A percentile compares a stretch with the other conserved stretches of the same genome.
phyloP scores from a whole-genome alignment of 2,797 vertebrate genomes.

The Molossus molossus region DNA sequence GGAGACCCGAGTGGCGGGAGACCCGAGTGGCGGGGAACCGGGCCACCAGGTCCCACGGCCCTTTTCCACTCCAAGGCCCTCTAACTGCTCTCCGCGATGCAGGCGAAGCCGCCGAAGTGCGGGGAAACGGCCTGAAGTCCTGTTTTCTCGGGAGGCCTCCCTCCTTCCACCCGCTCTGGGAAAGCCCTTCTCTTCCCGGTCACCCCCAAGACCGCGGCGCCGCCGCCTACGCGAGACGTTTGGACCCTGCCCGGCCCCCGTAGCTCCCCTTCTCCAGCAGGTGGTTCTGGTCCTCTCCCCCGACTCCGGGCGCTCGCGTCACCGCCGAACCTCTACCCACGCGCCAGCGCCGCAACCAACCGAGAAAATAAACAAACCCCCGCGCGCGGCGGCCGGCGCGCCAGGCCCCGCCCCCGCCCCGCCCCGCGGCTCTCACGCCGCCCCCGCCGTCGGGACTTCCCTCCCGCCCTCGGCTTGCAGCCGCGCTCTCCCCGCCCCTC shows the following conservation, averaged over 20 bases:
- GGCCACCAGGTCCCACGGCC: not conserved
- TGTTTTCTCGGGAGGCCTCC: not conserved
- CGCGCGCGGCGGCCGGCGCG: constrained; percentile 57
- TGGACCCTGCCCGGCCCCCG: constrained; percentile 86
- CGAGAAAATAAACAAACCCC: constrained; percentile 78
- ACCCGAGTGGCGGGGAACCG: not conserved
- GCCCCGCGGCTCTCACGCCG: constrained; percentile 58
- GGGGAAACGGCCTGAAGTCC: not conserved
- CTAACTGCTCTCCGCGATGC: not conserved
- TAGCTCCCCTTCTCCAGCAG: constrained; percentile 84
- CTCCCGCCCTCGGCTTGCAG: constrained; percentile 29
- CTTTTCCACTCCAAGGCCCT: not conserved
- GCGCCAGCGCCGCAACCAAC: constrained; percentile 75
- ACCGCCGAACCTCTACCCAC: constrained; percentile 62
- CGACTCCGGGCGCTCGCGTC: constrained; percentile 69
- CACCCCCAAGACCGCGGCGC: constrained; percentile 61
- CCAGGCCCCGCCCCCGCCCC: constrained; percentile 64
- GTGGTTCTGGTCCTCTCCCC: constrained; percentile 80
- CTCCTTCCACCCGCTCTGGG: not conserved
- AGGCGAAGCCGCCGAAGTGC: not conserved
- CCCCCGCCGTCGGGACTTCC: constrained; percentile 63
- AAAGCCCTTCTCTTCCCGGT: not conserved
- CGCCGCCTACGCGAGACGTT: constrained; percentile 77
- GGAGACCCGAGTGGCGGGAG: not conserved
- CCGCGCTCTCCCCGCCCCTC: constrained; percentile 64